Evolutionary conservation across 37 sponge, comb jelly and placozoan species (phyloP).

Genomic region (Aplysina aerophoba): DNA sequence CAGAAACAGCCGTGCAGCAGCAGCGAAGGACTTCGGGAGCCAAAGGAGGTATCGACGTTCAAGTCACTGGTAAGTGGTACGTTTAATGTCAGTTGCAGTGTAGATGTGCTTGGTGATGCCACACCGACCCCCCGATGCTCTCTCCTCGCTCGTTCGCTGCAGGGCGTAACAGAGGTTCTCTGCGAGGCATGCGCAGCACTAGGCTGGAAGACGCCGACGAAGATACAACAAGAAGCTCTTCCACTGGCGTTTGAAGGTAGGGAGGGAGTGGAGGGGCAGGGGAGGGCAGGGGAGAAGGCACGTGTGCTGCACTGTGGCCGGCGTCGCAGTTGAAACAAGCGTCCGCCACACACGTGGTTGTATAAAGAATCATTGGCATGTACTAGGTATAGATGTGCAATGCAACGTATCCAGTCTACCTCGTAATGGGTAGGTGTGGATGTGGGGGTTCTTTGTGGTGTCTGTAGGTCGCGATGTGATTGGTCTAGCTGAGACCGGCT

Average conservation of each 20-base stretch:
- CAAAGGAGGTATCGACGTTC: constrained; percentile 10
- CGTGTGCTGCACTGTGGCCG: no score
- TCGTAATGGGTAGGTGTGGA: background rate
- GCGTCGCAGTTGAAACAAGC: no score
- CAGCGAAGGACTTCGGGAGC: no score
- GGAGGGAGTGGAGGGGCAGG: no score
- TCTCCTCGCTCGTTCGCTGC: background rate
- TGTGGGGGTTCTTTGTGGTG: background rate
- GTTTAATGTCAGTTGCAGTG: no score
- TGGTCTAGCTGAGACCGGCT: constrained; percentile 98
- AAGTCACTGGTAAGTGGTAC: constrained; percentile 54
- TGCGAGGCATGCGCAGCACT: constrained; percentile 87
- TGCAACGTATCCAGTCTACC: no score
- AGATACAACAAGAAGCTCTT: constrained; percentile 90
- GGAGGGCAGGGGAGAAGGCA: no score
- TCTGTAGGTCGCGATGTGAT: constrained; percentile 86
- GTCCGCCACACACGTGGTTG: no score
- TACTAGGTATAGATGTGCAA: no score
- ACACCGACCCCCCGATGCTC: background rate
- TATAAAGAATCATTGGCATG: no score
- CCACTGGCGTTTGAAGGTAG: constrained; percentile 90
- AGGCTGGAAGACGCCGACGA: constrained; percentile 89
- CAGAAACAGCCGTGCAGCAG: no score
- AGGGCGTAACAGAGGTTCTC: constrained; percentile 91
- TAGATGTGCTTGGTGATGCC: no score